Evolutionary conservation across 23 tunicate genomes (phyloP).

Genomic region (Corella eumyota): DNA sequence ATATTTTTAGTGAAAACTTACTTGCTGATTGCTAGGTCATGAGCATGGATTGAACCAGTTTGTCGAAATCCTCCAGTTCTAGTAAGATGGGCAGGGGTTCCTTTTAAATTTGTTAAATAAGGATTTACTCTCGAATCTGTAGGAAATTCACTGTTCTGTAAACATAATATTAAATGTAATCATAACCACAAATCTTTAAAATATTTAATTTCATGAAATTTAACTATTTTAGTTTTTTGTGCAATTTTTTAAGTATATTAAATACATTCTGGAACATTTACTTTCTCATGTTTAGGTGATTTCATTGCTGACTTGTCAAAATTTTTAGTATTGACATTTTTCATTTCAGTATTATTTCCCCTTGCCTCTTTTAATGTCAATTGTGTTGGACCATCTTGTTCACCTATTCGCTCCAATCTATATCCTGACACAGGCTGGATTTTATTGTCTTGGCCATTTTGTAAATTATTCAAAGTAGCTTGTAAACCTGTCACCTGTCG

Average conservation of each 20-base stretch:
- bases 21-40: slow-evolving; percentile 70
- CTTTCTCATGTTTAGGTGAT: too few relatives aligned
- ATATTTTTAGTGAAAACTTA: too few relatives aligned
- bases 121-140: slow-evolving; percentile 75
- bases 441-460: slow-evolving; percentile 59
- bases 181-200: too few relatives aligned
- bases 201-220: too few relatives aligned
- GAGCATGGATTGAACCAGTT: slow-evolving; percentile 43
- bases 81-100: slow-evolving; percentile 64
- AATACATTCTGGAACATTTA: too few relatives aligned
- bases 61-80: slow-evolving; percentile 74
- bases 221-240: too few relatives aligned
- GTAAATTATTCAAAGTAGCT: slow-evolving; percentile 69
- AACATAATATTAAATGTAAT: background rate
- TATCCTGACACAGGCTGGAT: slow-evolving; percentile 66
- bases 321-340: too few relatives aligned
- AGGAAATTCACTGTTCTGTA: slow-evolving; percentile 71
- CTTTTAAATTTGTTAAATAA: slow-evolving; percentile 31
- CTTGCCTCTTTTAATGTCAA: slow-evolving; percentile 30
- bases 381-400: slow-evolving; percentile 66
- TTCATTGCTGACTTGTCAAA: too few relatives aligned
- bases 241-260: too few relatives aligned
- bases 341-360: too few relatives aligned
- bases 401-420: slow-evolving; percentile 30
- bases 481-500: slow-evolving; percentile 73